Conservation (phyloP, 2,797 vertebrate genomes). For the Mastacembelus armatus region DNA sequence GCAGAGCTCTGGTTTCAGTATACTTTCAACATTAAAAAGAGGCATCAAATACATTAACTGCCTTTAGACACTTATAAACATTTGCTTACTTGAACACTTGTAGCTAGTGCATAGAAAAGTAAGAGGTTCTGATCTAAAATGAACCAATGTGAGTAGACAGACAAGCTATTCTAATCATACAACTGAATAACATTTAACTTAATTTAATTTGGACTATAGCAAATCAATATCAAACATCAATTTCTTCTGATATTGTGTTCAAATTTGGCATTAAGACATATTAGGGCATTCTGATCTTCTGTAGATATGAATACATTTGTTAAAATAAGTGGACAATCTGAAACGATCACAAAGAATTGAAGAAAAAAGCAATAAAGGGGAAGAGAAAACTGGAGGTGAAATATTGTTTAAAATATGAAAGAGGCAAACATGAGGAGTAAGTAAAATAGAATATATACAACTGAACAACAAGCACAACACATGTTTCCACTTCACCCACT, state of each 20-base stretch:
- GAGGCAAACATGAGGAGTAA: slow-evolving; percentile 18
- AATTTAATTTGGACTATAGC: no score
- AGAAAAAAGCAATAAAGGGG: background rate
- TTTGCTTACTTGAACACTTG: slow-evolving; percentile 39
- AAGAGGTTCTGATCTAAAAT: no score
- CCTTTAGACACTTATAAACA: background rate
- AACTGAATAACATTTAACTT: no score
- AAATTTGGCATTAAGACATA: no score
- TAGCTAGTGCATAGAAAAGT: background rate
- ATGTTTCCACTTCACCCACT: slow-evolving; percentile 47
- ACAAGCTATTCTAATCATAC: no score
- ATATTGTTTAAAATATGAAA: no score
- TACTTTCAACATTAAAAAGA: background rate
- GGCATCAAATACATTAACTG: background rate
- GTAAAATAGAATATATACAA: slow-evolving; percentile 22
- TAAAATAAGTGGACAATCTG: slow-evolving; percentile 9
- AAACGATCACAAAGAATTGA: background rate
- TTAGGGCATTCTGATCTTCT: no score
- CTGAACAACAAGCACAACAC: slow-evolving; percentile 40
- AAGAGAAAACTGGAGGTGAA: slow-evolving; percentile 17
- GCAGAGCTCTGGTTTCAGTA: background rate
- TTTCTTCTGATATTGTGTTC: no score
- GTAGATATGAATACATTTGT: background rate
- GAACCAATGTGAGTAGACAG: no score
- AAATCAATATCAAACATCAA: no score